Evolutionary conservation across 2,888 invertebrate genomes (phyloP).

Genomic region (Leptinotarsa juncta): DNA sequence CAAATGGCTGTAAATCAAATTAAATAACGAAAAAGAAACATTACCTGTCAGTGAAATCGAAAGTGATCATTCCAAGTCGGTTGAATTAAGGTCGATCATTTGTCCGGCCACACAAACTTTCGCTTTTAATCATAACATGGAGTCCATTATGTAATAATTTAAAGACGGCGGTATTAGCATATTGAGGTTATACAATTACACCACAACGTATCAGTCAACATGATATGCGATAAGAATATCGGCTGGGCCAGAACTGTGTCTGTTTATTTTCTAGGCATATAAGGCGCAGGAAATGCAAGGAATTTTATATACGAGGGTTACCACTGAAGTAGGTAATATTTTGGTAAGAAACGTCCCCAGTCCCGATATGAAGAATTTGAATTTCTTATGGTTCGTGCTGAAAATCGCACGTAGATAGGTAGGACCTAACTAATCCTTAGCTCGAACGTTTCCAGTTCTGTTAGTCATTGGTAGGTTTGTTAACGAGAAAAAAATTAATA

Average conservation of each 20-base stretch:
- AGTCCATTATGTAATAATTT: conserved; percentile 29
- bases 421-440: no score
- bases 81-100: conserved; percentile 29
- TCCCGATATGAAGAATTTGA: no score
- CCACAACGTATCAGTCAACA: conserved; percentile 18
- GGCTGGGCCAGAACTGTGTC: conserved; percentile 12
- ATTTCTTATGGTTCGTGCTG: no score
- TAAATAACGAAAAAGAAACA: background rate
- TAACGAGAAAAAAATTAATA: no score
- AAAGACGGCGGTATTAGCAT: conserved; percentile 14
- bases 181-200: conserved; percentile 23
- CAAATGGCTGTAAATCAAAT: no score
- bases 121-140: conserved; percentile 28
- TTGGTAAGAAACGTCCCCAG: no score
- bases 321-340: no score
- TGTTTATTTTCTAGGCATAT: conserved; percentile 1
- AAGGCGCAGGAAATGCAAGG: background rate
- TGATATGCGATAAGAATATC: conserved; percentile 19
- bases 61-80: conserved; percentile 28
- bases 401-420: no score
- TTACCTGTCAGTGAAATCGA: conserved; percentile 32
- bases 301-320: background rate
- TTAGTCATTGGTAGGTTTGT: no score
- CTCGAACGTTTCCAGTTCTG: no score
- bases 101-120: conserved; percentile 30